Conservation (phyloP, 2,888 invertebrate species). For the Microplitis manilae region DNA sequence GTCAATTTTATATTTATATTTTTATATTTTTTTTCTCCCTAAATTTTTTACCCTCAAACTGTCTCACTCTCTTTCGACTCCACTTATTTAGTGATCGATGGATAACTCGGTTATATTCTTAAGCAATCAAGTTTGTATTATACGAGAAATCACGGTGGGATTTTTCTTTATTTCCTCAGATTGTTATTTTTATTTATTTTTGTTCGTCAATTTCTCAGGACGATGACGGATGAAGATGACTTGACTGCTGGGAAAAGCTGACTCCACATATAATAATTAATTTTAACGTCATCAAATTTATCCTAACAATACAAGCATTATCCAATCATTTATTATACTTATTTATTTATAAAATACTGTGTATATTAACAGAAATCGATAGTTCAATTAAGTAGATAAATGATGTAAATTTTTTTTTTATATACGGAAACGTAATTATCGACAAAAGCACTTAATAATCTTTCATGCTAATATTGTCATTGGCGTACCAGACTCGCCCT, state of each 20-base stretch:
- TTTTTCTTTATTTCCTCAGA: constrained; percentile 2
- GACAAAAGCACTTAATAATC: constrained; percentile 29
- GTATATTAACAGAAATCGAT: not conserved
- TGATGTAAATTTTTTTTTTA: constrained; percentile 8
- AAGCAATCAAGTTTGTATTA: constrained; percentile 11
- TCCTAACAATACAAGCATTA: not conserved
- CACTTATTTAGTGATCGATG: constrained; percentile 13
- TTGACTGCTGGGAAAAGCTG: constrained; percentile 18
- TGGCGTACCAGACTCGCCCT: not conserved
- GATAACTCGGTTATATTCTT: constrained; percentile 3
- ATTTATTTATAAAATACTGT: not conserved
- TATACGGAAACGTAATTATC: constrained; percentile 16
- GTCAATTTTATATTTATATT: constrained; percentile 6
- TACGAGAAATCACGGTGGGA: constrained; percentile 4
- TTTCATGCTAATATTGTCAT: constrained; percentile 24
- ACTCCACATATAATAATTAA: constrained; percentile 24
- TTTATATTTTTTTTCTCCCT: not conserved
- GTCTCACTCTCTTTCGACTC: not conserved
- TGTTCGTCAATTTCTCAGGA: not conserved
- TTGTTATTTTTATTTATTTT: constrained; percentile 2
- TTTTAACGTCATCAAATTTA: constrained; percentile 16
- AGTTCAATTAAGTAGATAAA: not conserved
- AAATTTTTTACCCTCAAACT: not conserved
- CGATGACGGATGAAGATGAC: constrained; percentile 34
- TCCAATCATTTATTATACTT: not conserved